Percentiles rank a stretch among this genome's conserved stretches.
phyloP scores from a whole-genome alignment of 2,797 vertebrate genomes.

The Sebastolobus alascanus region DNA sequence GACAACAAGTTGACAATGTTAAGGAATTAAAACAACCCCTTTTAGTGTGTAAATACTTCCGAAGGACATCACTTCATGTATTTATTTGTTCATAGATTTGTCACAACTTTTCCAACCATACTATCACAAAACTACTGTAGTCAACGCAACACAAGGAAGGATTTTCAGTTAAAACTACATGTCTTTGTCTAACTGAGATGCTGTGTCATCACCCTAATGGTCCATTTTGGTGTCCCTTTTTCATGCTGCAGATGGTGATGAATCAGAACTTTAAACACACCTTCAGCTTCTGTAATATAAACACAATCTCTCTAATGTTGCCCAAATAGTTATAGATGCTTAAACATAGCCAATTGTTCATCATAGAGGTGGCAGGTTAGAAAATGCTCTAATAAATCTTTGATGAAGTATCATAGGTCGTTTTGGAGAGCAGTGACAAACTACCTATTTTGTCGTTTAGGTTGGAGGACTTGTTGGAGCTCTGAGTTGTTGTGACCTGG shows the following conservation, averaged over 20 bases:
- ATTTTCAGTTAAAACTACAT: not conserved
- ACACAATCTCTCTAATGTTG: not conserved
- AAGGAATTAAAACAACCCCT: not conserved
- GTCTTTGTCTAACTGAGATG: not conserved
- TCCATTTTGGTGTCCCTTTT: not conserved
- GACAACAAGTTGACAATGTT: not conserved
- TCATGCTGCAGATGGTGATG: not conserved
- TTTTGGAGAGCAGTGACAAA: not conserved
- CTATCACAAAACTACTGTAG: not conserved
- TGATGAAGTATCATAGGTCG: too few species aligned
- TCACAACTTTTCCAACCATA: not conserved
- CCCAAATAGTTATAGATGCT: not conserved
- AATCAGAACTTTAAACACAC: not conserved
- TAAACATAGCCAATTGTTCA: not conserved
- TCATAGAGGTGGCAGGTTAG: not conserved
- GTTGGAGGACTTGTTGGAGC: not conserved
- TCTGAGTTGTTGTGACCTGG: not conserved
- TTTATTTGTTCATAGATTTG: not conserved
- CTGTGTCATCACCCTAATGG: not conserved
- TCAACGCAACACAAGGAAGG: not conserved
- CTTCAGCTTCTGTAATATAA: not conserved
- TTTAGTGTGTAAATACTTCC: constrained; percentile 4
- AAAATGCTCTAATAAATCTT: not conserved
- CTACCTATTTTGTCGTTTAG: not conserved
- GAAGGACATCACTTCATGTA: constrained; percentile 1